Conservation (phyloP, 1,140 invertebrate species). For the Drosophila nasuta region DNA sequence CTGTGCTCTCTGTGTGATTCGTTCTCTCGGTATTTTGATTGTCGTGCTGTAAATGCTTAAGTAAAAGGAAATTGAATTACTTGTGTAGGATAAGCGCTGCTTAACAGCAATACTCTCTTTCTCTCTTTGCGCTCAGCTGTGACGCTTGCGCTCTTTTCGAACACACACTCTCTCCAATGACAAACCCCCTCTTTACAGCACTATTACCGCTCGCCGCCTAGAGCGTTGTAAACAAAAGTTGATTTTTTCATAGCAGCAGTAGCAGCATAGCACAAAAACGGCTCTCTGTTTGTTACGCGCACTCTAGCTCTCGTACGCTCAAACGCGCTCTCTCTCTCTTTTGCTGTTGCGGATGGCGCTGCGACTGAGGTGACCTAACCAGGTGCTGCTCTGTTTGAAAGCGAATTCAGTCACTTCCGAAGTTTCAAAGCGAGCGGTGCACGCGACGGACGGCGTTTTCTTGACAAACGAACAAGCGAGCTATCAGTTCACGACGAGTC, state of each 20-base stretch:
- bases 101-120: slow-evolving; percentile 40
- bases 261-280: background rate
- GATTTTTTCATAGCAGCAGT: slow-evolving; percentile 34
- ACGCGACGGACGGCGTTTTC: slow-evolving; percentile 48
- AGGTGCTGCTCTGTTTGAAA: slow-evolving; percentile 65
- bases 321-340: slow-evolving; percentile 16
- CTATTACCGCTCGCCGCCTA: slow-evolving; percentile 38
- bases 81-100: slow-evolving; percentile 57
- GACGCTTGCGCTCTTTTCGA: slow-evolving; percentile 38
- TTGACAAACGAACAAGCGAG: slow-evolving; percentile 21
- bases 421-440: slow-evolving; percentile 63
- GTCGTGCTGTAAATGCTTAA: slow-evolving; percentile 48
- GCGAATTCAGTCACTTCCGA: slow-evolving; percentile 78
- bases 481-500: slow-evolving; percentile 31
- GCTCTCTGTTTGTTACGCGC: slow-evolving; percentile 35
- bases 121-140: slow-evolving; percentile 44
- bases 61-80: slow-evolving; percentile 61
- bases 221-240: slow-evolving; percentile 64
- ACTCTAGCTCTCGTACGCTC: slow-evolving; percentile 5
- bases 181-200: slow-evolving; percentile 18
- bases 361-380: slow-evolving; percentile 62
- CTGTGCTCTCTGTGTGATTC: slow-evolving; percentile 13
- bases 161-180: background rate
- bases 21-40: slow-evolving; percentile 49
- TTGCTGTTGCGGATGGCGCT: slow-evolving; percentile 1